A percentile compares a stretch with the other conserved stretches of the same genome.
These are phyloP conservation scores for Cynodonichthys magdalenae DNA, from an alignment of 2,797 vertebrate genomes.

Conservation along the genomic window DNA sequence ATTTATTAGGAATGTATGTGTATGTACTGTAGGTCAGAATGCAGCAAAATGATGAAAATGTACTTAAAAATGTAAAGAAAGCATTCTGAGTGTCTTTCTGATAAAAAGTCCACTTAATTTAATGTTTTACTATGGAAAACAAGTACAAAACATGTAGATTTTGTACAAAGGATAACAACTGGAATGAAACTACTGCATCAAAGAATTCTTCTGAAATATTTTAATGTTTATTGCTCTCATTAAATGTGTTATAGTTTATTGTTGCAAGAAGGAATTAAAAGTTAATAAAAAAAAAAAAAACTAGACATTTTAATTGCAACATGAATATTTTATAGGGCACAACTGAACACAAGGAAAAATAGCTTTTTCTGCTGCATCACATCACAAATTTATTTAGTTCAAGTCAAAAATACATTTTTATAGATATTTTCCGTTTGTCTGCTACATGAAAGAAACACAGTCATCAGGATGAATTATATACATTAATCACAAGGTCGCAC, in stretches of 20 bases:
- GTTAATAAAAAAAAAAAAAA: no score
- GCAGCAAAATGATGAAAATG: constrained; percentile 59
- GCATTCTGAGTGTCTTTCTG: constrained; percentile 31
- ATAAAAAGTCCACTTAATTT: constrained; percentile 45
- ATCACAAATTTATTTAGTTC: constrained; percentile 94
- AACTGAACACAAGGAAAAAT: constrained; percentile 2
- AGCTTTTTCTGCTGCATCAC: constrained; percentile 84
- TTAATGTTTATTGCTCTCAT: constrained; percentile 28
- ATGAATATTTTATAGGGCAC: not conserved
- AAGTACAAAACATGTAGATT: not conserved
- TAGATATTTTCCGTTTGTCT: constrained; percentile 83
- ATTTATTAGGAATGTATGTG: constrained; percentile 43
- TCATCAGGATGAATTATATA: constrained; percentile 75
- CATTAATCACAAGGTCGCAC: constrained; percentile 72
- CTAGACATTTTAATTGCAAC: no score
- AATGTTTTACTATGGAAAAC: constrained; percentile 7
- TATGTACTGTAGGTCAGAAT: constrained; percentile 35
- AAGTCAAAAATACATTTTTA: constrained; percentile 95
- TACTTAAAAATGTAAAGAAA: constrained; percentile 39
- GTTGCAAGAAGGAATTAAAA: not conserved
- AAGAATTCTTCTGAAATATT: constrained; percentile 34
- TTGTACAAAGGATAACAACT: not conserved
- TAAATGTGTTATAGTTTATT: constrained; percentile 27
- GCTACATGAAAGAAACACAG: constrained; percentile 83
- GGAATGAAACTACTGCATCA: constrained; percentile 8